Percentiles rank a stretch among this genome's conserved stretches.
Evolutionary conservation across 2,888 invertebrate genomes (phyloP).

Genomic region (Microdon myrmicae): DNA sequence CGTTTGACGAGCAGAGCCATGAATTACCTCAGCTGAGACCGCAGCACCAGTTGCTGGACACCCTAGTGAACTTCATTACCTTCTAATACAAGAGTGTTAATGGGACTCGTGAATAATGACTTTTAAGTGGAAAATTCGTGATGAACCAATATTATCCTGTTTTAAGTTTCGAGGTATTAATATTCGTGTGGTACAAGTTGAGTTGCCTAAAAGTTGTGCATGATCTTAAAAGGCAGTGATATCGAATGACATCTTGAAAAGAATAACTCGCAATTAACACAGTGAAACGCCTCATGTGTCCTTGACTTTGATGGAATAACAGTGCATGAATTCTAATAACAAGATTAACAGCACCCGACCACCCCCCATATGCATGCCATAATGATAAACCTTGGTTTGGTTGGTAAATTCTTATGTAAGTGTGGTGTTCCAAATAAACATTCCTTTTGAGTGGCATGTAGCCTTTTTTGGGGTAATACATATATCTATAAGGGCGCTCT

Average conservation of each 20-base stretch:
- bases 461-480: too few species aligned
- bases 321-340: neutral
- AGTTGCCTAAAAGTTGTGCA: constrained; percentile 14
- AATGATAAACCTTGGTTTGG: constrained; percentile 40
- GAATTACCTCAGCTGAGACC: too few species aligned
- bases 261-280: constrained; percentile 1
- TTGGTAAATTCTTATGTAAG: constrained; percentile 43
- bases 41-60: too few species aligned
- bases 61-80: neutral
- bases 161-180: constrained; percentile 54
- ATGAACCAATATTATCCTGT: constrained; percentile 48
- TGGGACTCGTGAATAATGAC: constrained; percentile 28
- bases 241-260: too few species aligned
- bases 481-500: too few species aligned
- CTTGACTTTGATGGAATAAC: neutral
- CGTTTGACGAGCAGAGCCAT: constrained; percentile 13
- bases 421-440: too few species aligned
- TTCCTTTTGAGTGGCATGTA: neutral
- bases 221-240: too few species aligned
- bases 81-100: constrained; percentile 1
- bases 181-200: neutral
- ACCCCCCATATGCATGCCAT: constrained; percentile 22
- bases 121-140: constrained; percentile 48
- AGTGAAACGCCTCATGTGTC: neutral
- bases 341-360: constrained; percentile 3